Evolutionary conservation across 2,888 invertebrate species (phyloP), one percentile per base, ranked within the genome.

Genomic region (Panopea generosa): DNA sequence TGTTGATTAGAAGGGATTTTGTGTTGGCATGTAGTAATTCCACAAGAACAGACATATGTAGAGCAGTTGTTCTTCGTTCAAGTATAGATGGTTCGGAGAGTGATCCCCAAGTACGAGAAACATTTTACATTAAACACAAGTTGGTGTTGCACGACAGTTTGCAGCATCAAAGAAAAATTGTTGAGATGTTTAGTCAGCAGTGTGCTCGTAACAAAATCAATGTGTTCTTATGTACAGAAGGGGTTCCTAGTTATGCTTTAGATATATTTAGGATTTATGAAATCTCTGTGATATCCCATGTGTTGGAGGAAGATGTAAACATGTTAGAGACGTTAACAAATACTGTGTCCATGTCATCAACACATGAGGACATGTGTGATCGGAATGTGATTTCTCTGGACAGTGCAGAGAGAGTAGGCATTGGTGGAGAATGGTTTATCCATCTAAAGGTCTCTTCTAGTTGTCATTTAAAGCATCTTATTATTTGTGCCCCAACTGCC

Each of bases 401-500:
- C 14, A 14, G 16, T 11, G 22, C 62, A n/a, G 16, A 33, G 20
- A 53, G 50, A 52, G 55, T 81, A n/a, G 40, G 53, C 11, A 63
- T 80, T 43, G 74, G 77, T n/a, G 75, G 77, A n/a, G 43, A 61
- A n/a, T 52, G 43, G 14, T 77, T 53, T 50, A 62, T 72, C 18
- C 71, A 75, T 29, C 20, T 82, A 1, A 53, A 63, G 26, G 4
- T 77, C 1, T 24, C 24, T 11, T 40, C 47, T 26, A 2, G 11
- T 16, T 18, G 29, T 4, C 16, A 43, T 11, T 33, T 76, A 18
- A 80, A 77, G 33, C 73, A 80, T 50, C 33, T 77, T 20, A 56
- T 80, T 22, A 45, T 86, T 26, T 80, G 84, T 76, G 83, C 82
- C 43, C 84, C 84, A 26, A 84, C 82, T 7, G 74, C 79, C n/a